Base-by-base conservation (phyloP, 2,113 vertebrate genomes). In the Brachyistius frenatus region DNA sequence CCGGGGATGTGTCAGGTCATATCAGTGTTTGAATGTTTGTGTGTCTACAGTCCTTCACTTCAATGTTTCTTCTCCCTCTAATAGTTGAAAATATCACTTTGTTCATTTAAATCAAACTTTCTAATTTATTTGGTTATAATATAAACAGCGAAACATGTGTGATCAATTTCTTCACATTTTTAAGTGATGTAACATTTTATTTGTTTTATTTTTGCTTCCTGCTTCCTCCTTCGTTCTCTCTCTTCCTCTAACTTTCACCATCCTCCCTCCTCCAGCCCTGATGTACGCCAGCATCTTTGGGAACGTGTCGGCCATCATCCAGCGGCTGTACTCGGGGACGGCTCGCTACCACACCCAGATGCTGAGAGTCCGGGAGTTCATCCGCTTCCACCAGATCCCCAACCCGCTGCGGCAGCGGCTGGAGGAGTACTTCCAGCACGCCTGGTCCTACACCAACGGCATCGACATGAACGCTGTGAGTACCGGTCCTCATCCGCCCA, bases 211-310 rank as follows among this genome's bases (percentile, higher is more conserved):
- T 67, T 15, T 33, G 16, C 30, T 52, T 0, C 14, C 35, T 7
- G 35, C 11, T 54, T 55, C 53, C 0, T 39, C 31, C 63, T 52
- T 16, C n/a, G 3, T 2, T 0, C 58, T n/a, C 52, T 39, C 6
- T 32, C 58, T 33, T 63, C 4, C 46, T 23, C 16, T 50, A n/a
- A 50, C 16, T 5, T n/a, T 50, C 1, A 5, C 5, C 14, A n/a
- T 31, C 9, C 70, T 65, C 66, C 39, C 33, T 47, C 62, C 58
- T 39, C 0, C 89, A 97, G 96, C 96, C 0, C 93, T 97, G 73
- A 97, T 97, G 96, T 97, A 97, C 1, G 96, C 96, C 94, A 97
- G 96, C 41, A 97, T 97, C 91, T 97, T 97, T 16, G 96, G 96
- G 55, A 97, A 97, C 3, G 96, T 97, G 16, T 97, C 96, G 0